These are phyloP conservation scores for Luperina testacea DNA, from an alignment of 2,888 invertebrate species.

Conservation along the genomic window DNA sequence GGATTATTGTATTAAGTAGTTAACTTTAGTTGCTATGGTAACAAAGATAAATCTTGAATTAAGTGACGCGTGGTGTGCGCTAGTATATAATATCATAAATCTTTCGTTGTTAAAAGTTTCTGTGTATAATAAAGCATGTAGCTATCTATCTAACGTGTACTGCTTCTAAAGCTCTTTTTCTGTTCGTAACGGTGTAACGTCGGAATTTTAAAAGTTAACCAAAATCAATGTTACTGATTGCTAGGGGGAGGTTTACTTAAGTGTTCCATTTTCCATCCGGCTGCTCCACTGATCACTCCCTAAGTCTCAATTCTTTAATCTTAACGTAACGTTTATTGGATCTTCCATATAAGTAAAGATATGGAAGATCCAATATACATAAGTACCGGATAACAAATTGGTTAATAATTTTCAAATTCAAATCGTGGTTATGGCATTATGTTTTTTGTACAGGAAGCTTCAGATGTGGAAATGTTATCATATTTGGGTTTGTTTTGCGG, in stretches of 20 bases:
- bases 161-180: background rate
- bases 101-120: background rate
- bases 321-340: slow-evolving; percentile 60
- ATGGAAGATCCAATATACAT: background rate
- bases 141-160: background rate
- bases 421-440: slow-evolving; percentile 26
- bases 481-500: slow-evolving; percentile 31
- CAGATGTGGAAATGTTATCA: slow-evolving; percentile 11
- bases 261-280: slow-evolving; percentile 61
- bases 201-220: slow-evolving; percentile 61
- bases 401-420: slow-evolving; percentile 44
- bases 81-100: too few species aligned
- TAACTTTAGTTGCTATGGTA: too few species aligned
- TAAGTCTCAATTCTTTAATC: slow-evolving; percentile 58
- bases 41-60: background rate
- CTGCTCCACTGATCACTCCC: slow-evolving; percentile 59
- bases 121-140: background rate
- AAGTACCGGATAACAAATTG: slow-evolving; percentile 27
- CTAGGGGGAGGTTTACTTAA: slow-evolving; percentile 57
- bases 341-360: slow-evolving; percentile 2
- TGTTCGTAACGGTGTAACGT: slow-evolving; percentile 59
- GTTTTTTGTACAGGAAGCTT: slow-evolving; percentile 4
- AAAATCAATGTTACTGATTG: slow-evolving; percentile 72
- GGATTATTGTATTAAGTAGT: background rate
- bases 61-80: too few species aligned